These are phyloP conservation scores for Martes martes DNA, from an alignment of 2,113 vertebrate genomes.

Conservation along the genomic window DNA sequence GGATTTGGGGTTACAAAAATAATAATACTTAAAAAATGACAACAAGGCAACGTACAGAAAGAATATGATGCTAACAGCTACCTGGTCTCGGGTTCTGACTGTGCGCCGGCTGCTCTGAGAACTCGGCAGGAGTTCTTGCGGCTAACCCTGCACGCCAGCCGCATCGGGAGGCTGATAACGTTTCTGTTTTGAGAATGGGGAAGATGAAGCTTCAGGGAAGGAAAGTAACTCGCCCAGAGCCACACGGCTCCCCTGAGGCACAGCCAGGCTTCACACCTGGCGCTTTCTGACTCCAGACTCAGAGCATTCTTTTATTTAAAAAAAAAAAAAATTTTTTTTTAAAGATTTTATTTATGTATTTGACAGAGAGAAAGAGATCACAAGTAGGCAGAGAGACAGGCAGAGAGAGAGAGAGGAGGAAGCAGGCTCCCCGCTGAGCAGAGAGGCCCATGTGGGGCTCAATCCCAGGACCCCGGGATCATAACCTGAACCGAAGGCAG, in stretches of 20 bases:
- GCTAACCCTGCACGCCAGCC: too few relatives aligned
- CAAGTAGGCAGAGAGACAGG: too few relatives aligned
- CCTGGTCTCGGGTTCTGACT: rapidly evolving
- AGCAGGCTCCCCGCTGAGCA: too few relatives aligned
- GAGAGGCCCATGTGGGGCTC: too few relatives aligned
- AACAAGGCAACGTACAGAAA: background rate
- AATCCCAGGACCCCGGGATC: too few relatives aligned
- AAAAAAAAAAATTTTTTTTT: background rate
- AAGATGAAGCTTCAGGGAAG: background rate
- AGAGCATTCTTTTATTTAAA: background rate
- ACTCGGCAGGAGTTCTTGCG: rapidly evolving
- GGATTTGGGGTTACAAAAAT: background rate
- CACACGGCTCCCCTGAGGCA: background rate
- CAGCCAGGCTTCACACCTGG: background rate
- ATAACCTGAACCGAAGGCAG: too few relatives aligned
- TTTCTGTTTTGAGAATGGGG: background rate
- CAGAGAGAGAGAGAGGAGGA: too few relatives aligned
- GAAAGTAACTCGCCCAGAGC: background rate
- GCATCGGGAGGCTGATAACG: rapidly evolving
- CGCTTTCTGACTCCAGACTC: rapidly evolving
- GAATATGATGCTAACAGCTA: rapidly evolving
- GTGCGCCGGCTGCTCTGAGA: rapidly evolving
- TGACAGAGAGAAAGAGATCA: too few relatives aligned
- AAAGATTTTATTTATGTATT: background rate
- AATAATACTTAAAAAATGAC: background rate